Evolutionary conservation across 2,797 vertebrate species (phyloP).

Genomic region (Esox lucius): DNA sequence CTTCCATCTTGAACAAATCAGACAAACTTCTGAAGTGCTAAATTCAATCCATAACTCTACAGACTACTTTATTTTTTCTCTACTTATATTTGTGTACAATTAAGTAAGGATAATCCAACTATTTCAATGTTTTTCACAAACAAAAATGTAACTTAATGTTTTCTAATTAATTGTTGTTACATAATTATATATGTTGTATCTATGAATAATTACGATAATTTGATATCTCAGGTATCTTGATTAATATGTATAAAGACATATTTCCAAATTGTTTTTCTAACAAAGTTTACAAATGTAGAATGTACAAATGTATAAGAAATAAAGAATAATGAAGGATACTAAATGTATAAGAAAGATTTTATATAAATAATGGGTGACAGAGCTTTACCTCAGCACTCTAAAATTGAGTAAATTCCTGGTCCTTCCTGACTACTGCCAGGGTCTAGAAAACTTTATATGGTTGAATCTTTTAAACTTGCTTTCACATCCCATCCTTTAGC

Average conservation of each 20-base stretch:
- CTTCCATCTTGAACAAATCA: background rate
- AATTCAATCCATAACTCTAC: background rate
- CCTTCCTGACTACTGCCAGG: background rate
- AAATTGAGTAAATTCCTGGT: background rate
- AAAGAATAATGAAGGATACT: background rate
- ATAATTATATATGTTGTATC: background rate
- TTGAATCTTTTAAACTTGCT: background rate
- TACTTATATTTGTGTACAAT: background rate
- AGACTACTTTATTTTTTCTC: background rate
- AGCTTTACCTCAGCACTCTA: background rate
- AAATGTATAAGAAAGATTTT: background rate
- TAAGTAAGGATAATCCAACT: background rate
- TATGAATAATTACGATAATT: background rate
- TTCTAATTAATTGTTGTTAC: background rate
- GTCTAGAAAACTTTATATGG: background rate
- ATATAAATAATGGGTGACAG: background rate
- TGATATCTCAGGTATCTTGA: background rate
- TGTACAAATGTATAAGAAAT: background rate
- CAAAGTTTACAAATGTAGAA: background rate
- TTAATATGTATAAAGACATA: background rate
- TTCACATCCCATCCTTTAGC: background rate
- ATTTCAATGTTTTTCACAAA: background rate
- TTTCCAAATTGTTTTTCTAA: background rate
- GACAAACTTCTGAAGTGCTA: background rate
- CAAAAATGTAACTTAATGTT: background rate